These are phyloP conservation scores for Dolichotis patagonum DNA, from an alignment of 2,113 vertebrate genomes.

Conservation along the genomic window DNA sequence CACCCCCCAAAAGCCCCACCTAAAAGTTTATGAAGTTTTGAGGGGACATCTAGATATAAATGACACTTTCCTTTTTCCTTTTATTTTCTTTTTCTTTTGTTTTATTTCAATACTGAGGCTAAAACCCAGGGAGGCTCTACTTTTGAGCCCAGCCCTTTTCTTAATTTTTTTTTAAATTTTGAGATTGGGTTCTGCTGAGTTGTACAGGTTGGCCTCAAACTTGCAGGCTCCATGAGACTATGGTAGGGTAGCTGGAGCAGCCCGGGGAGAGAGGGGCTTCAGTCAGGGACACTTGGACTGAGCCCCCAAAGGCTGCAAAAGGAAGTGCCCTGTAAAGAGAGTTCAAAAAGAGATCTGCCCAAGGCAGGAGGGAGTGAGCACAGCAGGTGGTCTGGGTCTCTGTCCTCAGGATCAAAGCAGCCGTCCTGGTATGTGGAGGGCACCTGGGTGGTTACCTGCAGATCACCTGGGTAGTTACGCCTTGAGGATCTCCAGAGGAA, in stretches of 20 bases:
- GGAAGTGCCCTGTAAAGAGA: not conserved
- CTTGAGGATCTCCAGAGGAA: not conserved
- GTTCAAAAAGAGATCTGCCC: not conserved
- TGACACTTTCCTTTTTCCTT: not conserved
- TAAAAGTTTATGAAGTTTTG: not conserved
- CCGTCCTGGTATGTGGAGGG: not conserved
- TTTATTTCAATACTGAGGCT: not conserved
- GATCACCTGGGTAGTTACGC: not conserved
- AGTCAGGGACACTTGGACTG: not conserved
- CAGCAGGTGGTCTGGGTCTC: rapidly evolving
- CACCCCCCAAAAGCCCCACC: not conserved
- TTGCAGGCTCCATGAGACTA: not conserved
- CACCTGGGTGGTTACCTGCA: not conserved
- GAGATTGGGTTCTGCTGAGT: not conserved
- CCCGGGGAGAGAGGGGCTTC: too few relatives aligned
- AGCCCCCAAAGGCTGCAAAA: not conserved
- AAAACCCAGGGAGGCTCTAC: not conserved
- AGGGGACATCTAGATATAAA: not conserved
- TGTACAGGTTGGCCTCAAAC: not conserved
- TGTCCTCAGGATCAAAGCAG: not conserved
- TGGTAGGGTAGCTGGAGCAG: not conserved
- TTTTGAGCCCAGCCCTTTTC: not conserved
- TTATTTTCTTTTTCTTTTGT: not conserved
- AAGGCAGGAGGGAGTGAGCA: not conserved
- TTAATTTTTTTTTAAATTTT: not conserved